Percentiles rank a stretch among this genome's conserved stretches.
phyloP scores from a whole-genome alignment of 2,888 invertebrate genomes.

The Mythimna loreyi region DNA sequence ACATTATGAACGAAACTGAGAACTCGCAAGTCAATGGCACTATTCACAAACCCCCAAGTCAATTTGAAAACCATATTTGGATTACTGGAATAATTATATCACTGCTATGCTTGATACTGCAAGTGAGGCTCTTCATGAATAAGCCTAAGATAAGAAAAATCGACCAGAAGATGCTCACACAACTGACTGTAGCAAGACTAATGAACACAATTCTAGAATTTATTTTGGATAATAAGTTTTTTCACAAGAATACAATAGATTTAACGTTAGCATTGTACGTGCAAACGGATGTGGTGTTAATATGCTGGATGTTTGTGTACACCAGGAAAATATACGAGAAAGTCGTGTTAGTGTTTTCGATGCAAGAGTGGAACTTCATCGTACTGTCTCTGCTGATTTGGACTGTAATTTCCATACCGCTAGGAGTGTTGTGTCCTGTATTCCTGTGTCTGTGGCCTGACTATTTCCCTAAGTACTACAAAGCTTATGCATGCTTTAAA shows the following conservation, averaged over 20 bases:
- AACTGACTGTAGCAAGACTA: constrained; percentile 76
- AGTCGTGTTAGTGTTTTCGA: constrained; percentile 75
- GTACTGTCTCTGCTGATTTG: constrained; percentile 69
- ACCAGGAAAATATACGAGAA: constrained; percentile 81
- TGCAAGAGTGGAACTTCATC: constrained; percentile 65
- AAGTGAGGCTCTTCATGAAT: constrained; percentile 67
- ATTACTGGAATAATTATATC: constrained; percentile 72
- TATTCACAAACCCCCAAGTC: fast-evolving
- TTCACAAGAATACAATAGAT: constrained; percentile 20
- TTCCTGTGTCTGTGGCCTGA: neutral
- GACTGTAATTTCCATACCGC: constrained; percentile 67
- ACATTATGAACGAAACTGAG: constrained; percentile 6
- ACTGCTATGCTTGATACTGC: constrained; percentile 67
- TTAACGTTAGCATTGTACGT: constrained; percentile 67
- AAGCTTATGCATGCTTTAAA: constrained; percentile 70
- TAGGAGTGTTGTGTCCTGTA: constrained; percentile 69
- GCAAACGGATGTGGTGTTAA: constrained; percentile 75
- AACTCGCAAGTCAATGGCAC: neutral
- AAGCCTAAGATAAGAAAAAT: constrained; percentile 73
- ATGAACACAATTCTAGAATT: constrained; percentile 74
- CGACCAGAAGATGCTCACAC: constrained; percentile 77
- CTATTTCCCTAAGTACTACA: constrained; percentile 57
- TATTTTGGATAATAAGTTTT: constrained; percentile 46
- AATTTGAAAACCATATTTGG: constrained; percentile 18
- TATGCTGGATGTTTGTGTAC: constrained; percentile 81